Percentiles rank a stretch among this genome's conserved stretches.
These are phyloP conservation scores for Drymonia ruficornis DNA, from an alignment of 2,888 invertebrate species.

Conservation along the genomic window DNA sequence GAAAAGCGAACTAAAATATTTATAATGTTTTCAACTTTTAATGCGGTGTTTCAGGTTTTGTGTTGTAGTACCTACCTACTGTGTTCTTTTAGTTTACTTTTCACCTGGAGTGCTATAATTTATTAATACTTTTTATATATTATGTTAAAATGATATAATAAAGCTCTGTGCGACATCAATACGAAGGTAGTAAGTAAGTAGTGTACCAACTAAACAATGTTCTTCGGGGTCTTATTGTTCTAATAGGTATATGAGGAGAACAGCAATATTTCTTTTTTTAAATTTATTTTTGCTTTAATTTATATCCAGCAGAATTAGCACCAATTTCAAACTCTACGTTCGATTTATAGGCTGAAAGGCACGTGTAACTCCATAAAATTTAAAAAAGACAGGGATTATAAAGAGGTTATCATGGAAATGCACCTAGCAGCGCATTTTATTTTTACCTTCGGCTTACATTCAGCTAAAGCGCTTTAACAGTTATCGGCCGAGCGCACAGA, in stretches of 20 bases:
- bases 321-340: not conserved
- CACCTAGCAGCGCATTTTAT: conserved; percentile 43
- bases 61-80: not conserved
- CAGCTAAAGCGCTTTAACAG: conserved; percentile 40
- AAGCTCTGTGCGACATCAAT: too few species aligned
- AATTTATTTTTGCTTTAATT: too few species aligned
- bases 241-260: too few species aligned
- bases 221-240: too few species aligned
- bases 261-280: too few species aligned
- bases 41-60: conserved; percentile 14
- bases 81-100: too few species aligned
- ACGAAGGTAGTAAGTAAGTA: too few species aligned
- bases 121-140: too few species aligned
- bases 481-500: conserved; percentile 42
- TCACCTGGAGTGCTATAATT: too few species aligned
- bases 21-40: conserved; percentile 25
- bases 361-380: not conserved
- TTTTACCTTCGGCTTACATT: conserved; percentile 44
- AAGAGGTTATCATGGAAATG: conserved; percentile 6
- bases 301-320: too few species aligned
- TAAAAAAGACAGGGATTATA: not conserved
- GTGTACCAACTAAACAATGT: too few species aligned
- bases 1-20: conserved; percentile 25
- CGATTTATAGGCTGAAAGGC: not conserved
- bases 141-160: too few species aligned